A percentile compares a stretch with the other conserved stretches of the same genome.
Conservation (phyloP, 1,140 invertebrate genomes). For the Stegodyphus dumicola region DNA sequence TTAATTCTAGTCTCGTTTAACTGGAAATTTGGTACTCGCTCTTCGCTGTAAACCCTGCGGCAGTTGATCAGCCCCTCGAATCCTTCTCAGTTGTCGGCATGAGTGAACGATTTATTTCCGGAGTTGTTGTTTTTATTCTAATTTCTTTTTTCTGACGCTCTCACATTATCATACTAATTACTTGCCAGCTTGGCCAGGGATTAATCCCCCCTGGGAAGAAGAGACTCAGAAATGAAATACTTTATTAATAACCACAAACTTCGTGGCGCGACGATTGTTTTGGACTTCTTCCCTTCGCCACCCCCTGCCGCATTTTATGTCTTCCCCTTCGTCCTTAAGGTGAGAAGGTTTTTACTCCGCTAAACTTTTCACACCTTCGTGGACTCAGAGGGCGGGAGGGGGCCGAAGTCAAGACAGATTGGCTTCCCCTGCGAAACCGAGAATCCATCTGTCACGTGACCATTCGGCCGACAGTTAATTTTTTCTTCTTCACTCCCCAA, state of each 20-base stretch:
- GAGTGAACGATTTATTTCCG: slow-evolving; percentile 57
- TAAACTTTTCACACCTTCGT: slow-evolving; percentile 56
- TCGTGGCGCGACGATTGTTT: slow-evolving; percentile 44
- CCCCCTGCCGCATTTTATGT: background rate
- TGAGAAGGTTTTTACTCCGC: slow-evolving; percentile 48
- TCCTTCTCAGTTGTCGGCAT: background rate
- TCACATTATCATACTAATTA: slow-evolving; percentile 62
- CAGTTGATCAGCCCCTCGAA: slow-evolving; percentile 20
- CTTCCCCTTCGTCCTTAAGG: background rate
- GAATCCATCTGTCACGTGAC: slow-evolving; percentile 46
- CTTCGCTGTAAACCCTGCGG: background rate
- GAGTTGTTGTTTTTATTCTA: background rate
- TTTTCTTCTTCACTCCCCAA: background rate
- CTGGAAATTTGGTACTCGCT: background rate
- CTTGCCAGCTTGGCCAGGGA: slow-evolving; percentile 57
- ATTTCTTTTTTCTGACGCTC: background rate
- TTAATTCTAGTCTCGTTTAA: no score
- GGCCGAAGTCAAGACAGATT: slow-evolving; percentile 4
- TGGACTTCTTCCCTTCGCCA: background rate
- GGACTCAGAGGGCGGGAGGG: slow-evolving; percentile 18
- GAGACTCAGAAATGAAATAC: slow-evolving; percentile 42
- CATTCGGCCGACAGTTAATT: slow-evolving; percentile 6
- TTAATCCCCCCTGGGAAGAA: slow-evolving; percentile 37
- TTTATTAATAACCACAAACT: slow-evolving; percentile 60
- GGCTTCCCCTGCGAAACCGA: slow-evolving; percentile 7